Percentiles rank a stretch among this genome's conserved stretches.
Conservation (phyloP, 2,797 vertebrate species). For the Leptodactylus fallax region DNA sequence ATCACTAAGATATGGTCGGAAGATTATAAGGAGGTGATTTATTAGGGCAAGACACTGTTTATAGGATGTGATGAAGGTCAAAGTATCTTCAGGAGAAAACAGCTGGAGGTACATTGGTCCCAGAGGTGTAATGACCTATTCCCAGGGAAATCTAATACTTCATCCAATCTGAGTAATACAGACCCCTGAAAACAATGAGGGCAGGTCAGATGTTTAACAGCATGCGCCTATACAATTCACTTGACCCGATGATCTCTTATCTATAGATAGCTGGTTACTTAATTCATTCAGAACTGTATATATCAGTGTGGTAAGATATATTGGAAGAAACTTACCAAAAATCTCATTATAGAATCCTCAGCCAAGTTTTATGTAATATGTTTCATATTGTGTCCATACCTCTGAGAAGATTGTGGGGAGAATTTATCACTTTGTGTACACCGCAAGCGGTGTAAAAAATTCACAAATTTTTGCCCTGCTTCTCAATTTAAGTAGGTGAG, state of each 20-base stretch:
- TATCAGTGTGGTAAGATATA: neutral
- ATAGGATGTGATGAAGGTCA: neutral
- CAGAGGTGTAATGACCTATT: conserved; percentile 5
- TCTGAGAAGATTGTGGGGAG: no score
- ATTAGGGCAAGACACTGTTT: neutral
- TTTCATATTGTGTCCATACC: no score
- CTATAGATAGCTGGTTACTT: neutral
- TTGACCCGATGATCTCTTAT: neutral
- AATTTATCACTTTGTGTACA: no score
- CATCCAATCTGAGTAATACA: neutral
- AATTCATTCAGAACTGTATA: neutral
- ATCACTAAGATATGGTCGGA: conserved; percentile 8
- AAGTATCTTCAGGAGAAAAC: neutral
- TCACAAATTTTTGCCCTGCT: no score
- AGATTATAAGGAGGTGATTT: neutral
- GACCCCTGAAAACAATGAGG: neutral
- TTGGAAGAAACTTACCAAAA: neutral
- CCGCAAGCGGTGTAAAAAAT: no score
- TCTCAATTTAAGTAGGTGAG: no score
- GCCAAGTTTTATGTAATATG: no score
- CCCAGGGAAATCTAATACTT: conserved; percentile 10
- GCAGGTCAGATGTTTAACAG: conserved; percentile 1
- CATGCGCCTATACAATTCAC: neutral
- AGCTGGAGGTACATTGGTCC: neutral
- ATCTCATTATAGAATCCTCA: neutral